phyloP scores from a whole-genome alignment of 1,140 invertebrate species.

The Trichonephila clavipes region DNA sequence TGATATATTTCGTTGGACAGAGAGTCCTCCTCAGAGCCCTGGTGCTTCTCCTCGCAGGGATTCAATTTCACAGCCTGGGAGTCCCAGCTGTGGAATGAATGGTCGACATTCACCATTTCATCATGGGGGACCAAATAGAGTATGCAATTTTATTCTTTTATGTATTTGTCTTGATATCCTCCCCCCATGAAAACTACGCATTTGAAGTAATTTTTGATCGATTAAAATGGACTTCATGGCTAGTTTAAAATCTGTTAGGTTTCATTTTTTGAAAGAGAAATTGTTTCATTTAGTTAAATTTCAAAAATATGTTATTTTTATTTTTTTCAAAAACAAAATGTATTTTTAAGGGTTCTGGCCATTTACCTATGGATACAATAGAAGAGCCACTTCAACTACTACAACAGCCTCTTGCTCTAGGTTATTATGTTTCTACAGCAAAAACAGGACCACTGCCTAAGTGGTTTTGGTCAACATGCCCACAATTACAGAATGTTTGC shows the following conservation, averaged over 20 bases:
- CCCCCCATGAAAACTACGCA: too few relatives aligned
- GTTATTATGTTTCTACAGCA: conserved; percentile 98
- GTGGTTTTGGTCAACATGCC: conserved; percentile 98
- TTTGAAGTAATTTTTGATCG: too few relatives aligned
- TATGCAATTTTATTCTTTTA: conserved; percentile 54
- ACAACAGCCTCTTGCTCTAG: conserved; percentile 98
- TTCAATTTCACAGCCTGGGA: conserved; percentile 83
- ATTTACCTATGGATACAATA: conserved; percentile 79
- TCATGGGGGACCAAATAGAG: conserved; percentile 82
- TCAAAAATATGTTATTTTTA: too few relatives aligned
- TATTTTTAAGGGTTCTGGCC: conserved; percentile 79
- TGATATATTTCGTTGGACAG: conserved; percentile 87
- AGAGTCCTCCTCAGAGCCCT: conserved; percentile 84
- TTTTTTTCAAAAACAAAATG: background rate
- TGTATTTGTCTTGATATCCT: too few relatives aligned
- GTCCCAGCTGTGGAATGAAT: conserved; percentile 82
- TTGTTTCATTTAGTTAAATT: too few relatives aligned
- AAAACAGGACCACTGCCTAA: conserved; percentile 95
- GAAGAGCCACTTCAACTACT: conserved; percentile 93
- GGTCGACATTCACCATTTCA: conserved; percentile 85
- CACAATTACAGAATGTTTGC: conserved; percentile 92
- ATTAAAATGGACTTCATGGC: too few relatives aligned
- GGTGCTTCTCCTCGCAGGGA: conserved; percentile 84
- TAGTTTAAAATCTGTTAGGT: too few relatives aligned
- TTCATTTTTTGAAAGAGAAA: too few relatives aligned